phyloP scores from a whole-genome alignment of 2,113 vertebrate genomes.

The Accipiter cooperii region DNA sequence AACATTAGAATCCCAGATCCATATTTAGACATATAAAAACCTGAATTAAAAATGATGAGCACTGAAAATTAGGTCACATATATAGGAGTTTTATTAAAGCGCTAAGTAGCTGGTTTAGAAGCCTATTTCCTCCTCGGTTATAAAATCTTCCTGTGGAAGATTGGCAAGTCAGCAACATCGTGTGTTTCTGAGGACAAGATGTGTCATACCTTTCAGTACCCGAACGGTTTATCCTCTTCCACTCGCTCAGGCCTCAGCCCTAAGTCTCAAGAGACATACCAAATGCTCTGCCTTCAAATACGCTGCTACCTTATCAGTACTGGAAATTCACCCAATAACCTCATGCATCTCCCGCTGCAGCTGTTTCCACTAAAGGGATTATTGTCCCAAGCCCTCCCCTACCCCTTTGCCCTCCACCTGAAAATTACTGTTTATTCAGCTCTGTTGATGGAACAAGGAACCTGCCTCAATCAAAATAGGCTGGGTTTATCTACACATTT shows the following conservation, averaged over 20 bases:
- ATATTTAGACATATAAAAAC: not conserved
- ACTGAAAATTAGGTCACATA: not conserved
- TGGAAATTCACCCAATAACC: not conserved
- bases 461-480: not conserved
- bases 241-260: not conserved
- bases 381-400: not conserved
- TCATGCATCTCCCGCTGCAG: not conserved
- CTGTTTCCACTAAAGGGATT: not conserved
- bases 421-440: not conserved
- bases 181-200: not conserved
- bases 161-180: fast-evolving
- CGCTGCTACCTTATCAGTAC: not conserved
- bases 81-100: not conserved
- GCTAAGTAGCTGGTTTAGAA: not conserved
- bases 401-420: not conserved
- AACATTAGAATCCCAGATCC: not conserved
- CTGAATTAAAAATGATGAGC: not conserved
- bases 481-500: not conserved
- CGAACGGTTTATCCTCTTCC: not conserved
- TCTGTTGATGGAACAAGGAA: not conserved
- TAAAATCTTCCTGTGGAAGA: not conserved
- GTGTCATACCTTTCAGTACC: fast-evolving
- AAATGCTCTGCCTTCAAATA: not conserved
- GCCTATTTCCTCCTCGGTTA: not conserved
- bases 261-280: not conserved